phyloP scores from a whole-genome alignment of 2,113 vertebrate genomes.

The Blennius ocellaris region DNA sequence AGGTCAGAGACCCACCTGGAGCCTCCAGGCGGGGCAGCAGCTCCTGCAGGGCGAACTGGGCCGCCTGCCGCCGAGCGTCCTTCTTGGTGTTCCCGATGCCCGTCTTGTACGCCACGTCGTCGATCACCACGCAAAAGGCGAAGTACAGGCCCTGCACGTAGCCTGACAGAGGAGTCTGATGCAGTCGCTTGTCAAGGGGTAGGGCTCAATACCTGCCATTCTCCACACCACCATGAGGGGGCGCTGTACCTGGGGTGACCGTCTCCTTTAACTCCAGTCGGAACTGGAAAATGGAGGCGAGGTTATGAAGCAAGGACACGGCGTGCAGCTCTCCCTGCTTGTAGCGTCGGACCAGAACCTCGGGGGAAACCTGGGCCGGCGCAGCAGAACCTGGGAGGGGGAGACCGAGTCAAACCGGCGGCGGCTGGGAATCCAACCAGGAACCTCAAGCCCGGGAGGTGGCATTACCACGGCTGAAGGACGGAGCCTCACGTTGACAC shows the following conservation, averaged over 20 bases:
- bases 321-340: conserved; percentile 81
- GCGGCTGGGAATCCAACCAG: too few relatives aligned
- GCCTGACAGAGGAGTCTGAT: conserved; percentile 70
- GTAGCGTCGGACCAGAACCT: conserved; percentile 84
- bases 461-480: too few relatives aligned
- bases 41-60: conserved; percentile 89
- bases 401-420: background rate
- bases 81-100: conserved; percentile 93
- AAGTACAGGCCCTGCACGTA: conserved; percentile 86
- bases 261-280: conserved; percentile 92
- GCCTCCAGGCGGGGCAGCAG: conserved; percentile 82
- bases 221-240: rapidly evolving
- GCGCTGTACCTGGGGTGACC: conserved; percentile 82
- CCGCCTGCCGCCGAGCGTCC: conserved; percentile 88
- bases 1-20: too few relatives aligned
- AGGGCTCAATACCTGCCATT: too few relatives aligned
- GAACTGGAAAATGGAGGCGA: conserved; percentile 80
- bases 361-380: conserved; percentile 64
- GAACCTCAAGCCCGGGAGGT: too few relatives aligned
- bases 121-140: conserved; percentile 92
- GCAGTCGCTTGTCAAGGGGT: too few relatives aligned
- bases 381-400: conserved; percentile 8
- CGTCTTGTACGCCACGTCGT: conserved; percentile 89
- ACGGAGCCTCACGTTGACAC: too few relatives aligned
- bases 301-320: conserved; percentile 88